Evolutionary conservation across 2,888 invertebrate genomes (phyloP).

Genomic region (Drosophila lacicola): DNA sequence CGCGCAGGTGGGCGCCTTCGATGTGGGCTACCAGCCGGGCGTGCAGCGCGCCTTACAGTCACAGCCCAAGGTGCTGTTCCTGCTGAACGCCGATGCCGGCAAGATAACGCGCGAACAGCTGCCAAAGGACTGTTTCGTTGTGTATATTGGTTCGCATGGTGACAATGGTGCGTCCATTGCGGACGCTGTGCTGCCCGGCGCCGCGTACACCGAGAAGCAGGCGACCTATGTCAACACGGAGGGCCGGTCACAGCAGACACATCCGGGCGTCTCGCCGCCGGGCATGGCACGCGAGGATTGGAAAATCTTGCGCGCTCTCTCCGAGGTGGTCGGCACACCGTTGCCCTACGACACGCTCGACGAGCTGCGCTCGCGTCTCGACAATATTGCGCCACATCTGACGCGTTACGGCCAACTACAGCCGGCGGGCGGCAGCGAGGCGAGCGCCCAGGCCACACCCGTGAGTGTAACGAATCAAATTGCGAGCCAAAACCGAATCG

Average conservation of each 20-base stretch:
- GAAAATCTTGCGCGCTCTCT: constrained; percentile 98
- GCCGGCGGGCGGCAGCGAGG: constrained; percentile 92
- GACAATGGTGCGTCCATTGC: constrained; percentile 97
- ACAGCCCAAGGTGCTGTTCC: constrained; percentile 92
- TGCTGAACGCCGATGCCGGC: constrained; percentile 97
- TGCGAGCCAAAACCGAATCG: accelerated
- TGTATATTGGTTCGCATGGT: constrained; percentile 98
- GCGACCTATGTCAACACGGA: constrained; percentile 99
- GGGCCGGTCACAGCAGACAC: constrained; percentile 96
- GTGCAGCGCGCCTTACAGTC: constrained; percentile 87
- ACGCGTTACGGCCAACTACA: constrained; percentile 93
- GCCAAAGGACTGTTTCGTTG: constrained; percentile 92
- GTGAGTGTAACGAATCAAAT: constrained; percentile 83
- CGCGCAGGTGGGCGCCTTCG: constrained; percentile 96
- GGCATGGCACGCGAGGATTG: constrained; percentile 98
- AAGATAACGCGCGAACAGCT: constrained; percentile 91
- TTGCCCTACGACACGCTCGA: constrained; percentile 95
- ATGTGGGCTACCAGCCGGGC: constrained; percentile 96
- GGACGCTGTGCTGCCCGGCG: constrained; percentile 96
- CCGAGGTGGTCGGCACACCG: constrained; percentile 92
- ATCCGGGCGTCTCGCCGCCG: constrained; percentile 94
- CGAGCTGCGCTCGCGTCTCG: constrained; percentile 92
- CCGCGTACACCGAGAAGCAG: constrained; percentile 99
- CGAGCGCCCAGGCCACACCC: constrained; percentile 91
- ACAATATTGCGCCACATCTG: constrained; percentile 95